Evolutionary conservation across 2,797 vertebrate genomes (phyloP).

Genomic region (Megaceryle alcyon): DNA sequence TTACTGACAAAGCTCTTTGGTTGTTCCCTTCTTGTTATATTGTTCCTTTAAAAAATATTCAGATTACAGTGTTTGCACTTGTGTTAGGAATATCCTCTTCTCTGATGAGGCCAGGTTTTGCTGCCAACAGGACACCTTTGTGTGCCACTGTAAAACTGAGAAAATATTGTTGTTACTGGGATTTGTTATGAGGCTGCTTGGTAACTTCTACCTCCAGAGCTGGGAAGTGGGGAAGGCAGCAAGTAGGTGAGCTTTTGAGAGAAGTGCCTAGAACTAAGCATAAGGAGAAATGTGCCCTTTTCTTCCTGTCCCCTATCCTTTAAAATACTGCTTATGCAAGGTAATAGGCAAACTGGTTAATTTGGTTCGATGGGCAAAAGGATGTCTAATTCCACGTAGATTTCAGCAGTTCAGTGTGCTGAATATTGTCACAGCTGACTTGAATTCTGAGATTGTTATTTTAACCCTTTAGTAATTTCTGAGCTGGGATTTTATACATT

Average conservation of each 20-base stretch:
- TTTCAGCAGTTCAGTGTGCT: constrained; percentile 49
- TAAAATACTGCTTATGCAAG: constrained; percentile 10
- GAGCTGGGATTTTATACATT: not conserved
- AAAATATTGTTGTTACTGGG: not conserved
- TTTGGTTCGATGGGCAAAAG: constrained; percentile 47
- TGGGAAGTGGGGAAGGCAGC: not conserved
- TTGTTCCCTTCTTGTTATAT: not conserved
- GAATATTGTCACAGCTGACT: constrained; percentile 63
- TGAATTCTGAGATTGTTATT: constrained; percentile 54
- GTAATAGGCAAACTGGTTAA: constrained; percentile 37
- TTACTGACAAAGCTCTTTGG: not conserved
- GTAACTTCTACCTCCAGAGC: constrained; percentile 12
- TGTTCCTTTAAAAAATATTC: constrained; percentile 10
- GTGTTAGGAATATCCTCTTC: not conserved
- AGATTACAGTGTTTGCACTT: not conserved
- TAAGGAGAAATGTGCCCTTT: not conserved
- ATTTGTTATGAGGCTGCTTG: constrained; percentile 13
- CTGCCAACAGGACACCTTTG: not conserved
- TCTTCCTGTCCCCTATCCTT: not conserved
- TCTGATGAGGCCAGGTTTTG: not conserved
- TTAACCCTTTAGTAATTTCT: constrained; percentile 55
- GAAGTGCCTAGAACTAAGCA: not conserved
- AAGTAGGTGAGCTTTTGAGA: not conserved
- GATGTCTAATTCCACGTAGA: constrained; percentile 48
- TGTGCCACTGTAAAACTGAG: not conserved